Evolutionary conservation across 2,113 vertebrate genomes (phyloP).

Genomic region (Nibea albiflora): DNA sequence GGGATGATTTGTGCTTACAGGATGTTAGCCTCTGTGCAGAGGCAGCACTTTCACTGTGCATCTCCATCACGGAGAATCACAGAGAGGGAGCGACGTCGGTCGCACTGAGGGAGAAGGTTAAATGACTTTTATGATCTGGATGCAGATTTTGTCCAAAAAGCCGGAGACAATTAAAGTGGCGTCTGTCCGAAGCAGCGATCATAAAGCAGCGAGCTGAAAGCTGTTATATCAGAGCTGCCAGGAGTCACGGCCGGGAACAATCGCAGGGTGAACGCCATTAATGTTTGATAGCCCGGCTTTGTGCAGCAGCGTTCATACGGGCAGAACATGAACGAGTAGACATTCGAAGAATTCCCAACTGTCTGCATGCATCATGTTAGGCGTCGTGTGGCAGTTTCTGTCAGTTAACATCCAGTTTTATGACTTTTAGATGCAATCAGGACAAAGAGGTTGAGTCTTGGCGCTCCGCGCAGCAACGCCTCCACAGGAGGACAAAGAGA

Average conservation of each 20-base stretch:
- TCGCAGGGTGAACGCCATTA: constrained; percentile 41
- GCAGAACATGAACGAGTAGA: constrained; percentile 3
- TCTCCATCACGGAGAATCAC: background rate
- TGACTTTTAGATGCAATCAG: constrained; percentile 62
- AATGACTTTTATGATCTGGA: constrained; percentile 20
- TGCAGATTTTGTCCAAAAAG: constrained; percentile 9
- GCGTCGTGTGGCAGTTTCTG: background rate
- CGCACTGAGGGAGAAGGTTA: background rate
- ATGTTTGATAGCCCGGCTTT: constrained; percentile 38
- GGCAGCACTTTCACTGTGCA: background rate
- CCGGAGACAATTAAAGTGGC: constrained; percentile 51
- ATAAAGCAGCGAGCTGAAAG: constrained; percentile 42
- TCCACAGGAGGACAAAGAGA: constrained; percentile 49
- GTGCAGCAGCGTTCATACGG: constrained; percentile 21
- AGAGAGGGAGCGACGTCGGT: background rate
- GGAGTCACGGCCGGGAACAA: constrained; percentile 43
- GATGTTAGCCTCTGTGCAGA: constrained; percentile 25
- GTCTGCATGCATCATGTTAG: background rate
- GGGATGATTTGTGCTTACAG: constrained; percentile 54
- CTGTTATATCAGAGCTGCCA: constrained; percentile 46
- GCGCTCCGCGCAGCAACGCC: constrained; percentile 26
- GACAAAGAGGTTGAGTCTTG: constrained; percentile 71
- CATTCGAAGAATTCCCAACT: background rate
- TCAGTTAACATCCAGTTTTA: constrained; percentile 7
- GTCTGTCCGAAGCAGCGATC: constrained; percentile 30